These are phyloP conservation scores for Lobophora halterata DNA, from an alignment of 2,888 invertebrate species.

Conservation along the genomic window DNA sequence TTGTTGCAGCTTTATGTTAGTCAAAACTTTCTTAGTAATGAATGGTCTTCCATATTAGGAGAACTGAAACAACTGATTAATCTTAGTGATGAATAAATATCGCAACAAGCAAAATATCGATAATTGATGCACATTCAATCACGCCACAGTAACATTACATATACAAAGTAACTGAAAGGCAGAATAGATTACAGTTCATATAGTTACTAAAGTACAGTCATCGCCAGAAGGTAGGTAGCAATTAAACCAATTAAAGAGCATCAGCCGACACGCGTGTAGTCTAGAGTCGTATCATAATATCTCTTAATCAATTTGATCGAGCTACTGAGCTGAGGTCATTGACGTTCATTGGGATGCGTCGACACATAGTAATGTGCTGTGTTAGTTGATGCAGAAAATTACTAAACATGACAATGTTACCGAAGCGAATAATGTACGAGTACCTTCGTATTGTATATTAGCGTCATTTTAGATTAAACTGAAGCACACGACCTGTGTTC, in stretches of 20 bases:
- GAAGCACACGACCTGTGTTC: too few species aligned
- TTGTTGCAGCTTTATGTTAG: too few species aligned
- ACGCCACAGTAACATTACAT: slow-evolving; percentile 2
- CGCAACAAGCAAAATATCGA: slow-evolving; percentile 1
- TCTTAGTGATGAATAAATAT: too few species aligned
- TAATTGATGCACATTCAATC: slow-evolving; percentile 9
- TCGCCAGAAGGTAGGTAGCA: slow-evolving; percentile 33
- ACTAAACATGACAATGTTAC: background rate
- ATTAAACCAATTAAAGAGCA: slow-evolving; percentile 73
- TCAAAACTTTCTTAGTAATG: too few species aligned
- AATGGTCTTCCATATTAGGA: background rate
- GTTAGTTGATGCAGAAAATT: slow-evolving; percentile 10
- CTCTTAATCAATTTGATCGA: slow-evolving; percentile 69
- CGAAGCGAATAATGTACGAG: too few species aligned
- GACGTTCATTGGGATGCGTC: slow-evolving; percentile 35
- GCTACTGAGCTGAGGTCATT: slow-evolving; percentile 58
- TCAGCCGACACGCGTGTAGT: slow-evolving; percentile 56
- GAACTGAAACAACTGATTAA: background rate
- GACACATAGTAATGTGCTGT: slow-evolving; percentile 12
- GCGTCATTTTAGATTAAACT: too few species aligned
- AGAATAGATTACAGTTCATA: background rate
- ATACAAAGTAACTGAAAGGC: background rate
- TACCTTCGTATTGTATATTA: too few species aligned
- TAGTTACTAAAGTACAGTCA: slow-evolving; percentile 5
- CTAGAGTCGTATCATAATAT: slow-evolving; percentile 62